These are phyloP conservation scores for Oryzias melastigma DNA, from an alignment of 2,113 vertebrate genomes.

Conservation along the genomic window DNA sequence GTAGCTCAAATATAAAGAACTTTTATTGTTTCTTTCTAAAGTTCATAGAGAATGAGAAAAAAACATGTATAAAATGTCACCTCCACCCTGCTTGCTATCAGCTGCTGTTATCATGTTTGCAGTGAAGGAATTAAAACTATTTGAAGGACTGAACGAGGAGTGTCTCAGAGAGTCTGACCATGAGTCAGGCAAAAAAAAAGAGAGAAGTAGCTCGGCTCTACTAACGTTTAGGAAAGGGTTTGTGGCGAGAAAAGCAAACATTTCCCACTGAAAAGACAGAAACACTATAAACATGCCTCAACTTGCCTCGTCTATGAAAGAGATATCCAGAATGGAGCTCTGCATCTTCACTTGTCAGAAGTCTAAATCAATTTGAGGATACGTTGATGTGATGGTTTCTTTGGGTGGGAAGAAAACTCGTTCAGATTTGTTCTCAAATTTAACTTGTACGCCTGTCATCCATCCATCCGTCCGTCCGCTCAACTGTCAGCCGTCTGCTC, in stretches of 20 bases:
- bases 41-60: background rate
- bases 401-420: background rate
- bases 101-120: background rate
- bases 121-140: conserved; percentile 18
- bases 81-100: background rate
- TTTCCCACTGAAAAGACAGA: background rate
- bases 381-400: background rate
- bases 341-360: conserved; percentile 26
- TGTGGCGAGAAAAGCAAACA: conserved; percentile 8
- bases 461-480: conserved; percentile 3
- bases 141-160: background rate
- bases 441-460: too few relatives aligned
- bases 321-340: background rate
- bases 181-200: too few relatives aligned
- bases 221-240: too few relatives aligned
- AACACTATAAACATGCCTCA: conserved; percentile 7
- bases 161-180: background rate
- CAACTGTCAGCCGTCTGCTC: background rate
- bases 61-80: background rate
- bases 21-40: background rate
- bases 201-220: background rate
- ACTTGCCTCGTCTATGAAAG: conserved; percentile 40
- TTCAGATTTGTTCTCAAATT: too few relatives aligned
- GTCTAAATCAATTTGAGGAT: background rate
- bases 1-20: background rate